Conservation (phyloP, 2,888 invertebrate species). For the Vandiemenella viatica region DNA sequence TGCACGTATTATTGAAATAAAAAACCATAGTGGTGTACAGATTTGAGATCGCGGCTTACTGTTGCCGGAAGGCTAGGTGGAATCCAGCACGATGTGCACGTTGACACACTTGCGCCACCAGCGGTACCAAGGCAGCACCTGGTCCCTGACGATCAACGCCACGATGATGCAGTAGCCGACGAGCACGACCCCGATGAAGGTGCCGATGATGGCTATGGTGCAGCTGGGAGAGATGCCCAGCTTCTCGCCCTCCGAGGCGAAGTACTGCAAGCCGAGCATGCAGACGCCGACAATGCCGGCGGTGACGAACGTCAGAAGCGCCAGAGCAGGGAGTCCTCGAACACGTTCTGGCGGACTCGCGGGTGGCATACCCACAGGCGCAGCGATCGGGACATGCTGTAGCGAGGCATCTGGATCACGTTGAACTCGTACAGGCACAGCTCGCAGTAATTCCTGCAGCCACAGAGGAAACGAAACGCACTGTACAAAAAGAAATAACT, state of each 20-base stretch:
- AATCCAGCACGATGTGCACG: slow-evolving; percentile 37
- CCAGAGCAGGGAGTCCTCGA: slow-evolving; percentile 47
- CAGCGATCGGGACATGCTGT: slow-evolving; percentile 41
- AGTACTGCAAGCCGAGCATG: slow-evolving; percentile 44
- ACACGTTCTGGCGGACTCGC: slow-evolving; percentile 22
- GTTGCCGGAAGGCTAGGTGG: too few relatives aligned
- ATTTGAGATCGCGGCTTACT: too few relatives aligned
- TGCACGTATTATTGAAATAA: too few relatives aligned
- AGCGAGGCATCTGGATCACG: slow-evolving; percentile 32
- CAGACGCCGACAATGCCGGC: slow-evolving; percentile 45
- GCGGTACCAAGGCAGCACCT: slow-evolving; percentile 51
- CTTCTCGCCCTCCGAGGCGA: slow-evolving; percentile 48
- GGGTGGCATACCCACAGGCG: slow-evolving; percentile 41
- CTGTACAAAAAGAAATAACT: too few relatives aligned
- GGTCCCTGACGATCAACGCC: slow-evolving; percentile 48
- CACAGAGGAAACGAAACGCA: too few relatives aligned
- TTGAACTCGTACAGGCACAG: slow-evolving; percentile 50
- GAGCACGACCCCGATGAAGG: slow-evolving; percentile 45
- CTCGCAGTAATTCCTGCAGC: slow-evolving; percentile 53
- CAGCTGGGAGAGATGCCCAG: slow-evolving; percentile 46
- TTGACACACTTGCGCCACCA: slow-evolving; percentile 52
- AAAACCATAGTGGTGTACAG: too few relatives aligned
- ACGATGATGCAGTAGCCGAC: slow-evolving; percentile 47
- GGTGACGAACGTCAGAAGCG: slow-evolving; percentile 49
- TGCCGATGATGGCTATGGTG: slow-evolving; percentile 42